Conservation (phyloP, 23 tunicate genomes). For the Diplosoma virens region DNA sequence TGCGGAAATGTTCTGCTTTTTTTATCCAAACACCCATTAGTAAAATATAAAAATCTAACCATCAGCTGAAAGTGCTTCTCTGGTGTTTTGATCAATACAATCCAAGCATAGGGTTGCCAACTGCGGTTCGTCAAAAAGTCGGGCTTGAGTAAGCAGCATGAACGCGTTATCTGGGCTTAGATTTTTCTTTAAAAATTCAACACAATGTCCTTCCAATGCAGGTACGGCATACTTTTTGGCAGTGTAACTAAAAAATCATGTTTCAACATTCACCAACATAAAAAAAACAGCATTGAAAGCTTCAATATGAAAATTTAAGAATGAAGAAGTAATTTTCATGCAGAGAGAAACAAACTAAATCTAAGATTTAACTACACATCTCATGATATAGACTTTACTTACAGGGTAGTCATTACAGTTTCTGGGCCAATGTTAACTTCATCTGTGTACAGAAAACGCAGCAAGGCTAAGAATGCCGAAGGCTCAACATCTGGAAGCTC, state of each 20-base stretch:
- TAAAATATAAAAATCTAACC: constrained; percentile 35
- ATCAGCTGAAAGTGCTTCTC: constrained; percentile 87
- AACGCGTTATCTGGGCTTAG: constrained; percentile 94
- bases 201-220: constrained; percentile 90
- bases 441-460: constrained; percentile 91
- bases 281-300: neutral
- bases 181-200: constrained; percentile 92
- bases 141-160: constrained; percentile 90
- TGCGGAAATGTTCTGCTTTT: too few relatives aligned
- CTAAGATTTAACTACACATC: neutral
- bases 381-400: constrained; percentile 12
- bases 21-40: neutral
- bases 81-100: constrained; percentile 91
- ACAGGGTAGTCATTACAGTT: constrained; percentile 98
- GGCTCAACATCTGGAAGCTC: constrained; percentile 95
- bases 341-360: neutral
- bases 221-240: constrained; percentile 99
- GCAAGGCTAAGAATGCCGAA: constrained; percentile 77
- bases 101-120: constrained; percentile 87
- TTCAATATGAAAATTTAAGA: neutral
- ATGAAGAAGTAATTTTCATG: neutral
- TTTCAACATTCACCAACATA: neutral
- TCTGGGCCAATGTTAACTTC: constrained; percentile 95
- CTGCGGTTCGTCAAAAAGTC: constrained; percentile 96
- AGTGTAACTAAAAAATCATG: constrained; percentile 62